Conservation (phyloP, 2,888 invertebrate species). For the Tenthredo amoena region DNA sequence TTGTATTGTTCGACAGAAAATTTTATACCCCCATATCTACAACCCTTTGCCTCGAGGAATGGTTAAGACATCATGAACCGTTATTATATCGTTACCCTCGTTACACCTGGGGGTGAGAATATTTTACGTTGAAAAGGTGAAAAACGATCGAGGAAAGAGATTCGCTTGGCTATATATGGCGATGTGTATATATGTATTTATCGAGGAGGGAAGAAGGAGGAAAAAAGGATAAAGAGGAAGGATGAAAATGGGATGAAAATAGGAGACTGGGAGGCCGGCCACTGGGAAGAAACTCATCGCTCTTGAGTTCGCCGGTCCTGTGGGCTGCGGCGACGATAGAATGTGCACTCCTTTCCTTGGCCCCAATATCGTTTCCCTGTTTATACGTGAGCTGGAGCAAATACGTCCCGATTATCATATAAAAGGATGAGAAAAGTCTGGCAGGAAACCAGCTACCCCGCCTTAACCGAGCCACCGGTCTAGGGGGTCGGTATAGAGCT, state of each 20-base stretch:
- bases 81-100: background rate
- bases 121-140: background rate
- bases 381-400: conserved; percentile 72
- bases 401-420: conserved; percentile 76
- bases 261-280: conserved; percentile 29
- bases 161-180: background rate
- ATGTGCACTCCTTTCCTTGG: conserved; percentile 55
- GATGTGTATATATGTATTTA: background rate
- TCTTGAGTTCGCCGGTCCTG: background rate
- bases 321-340: background rate
- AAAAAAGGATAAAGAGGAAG: conserved; percentile 14
- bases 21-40: background rate
- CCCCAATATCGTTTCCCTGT: conserved; percentile 69
- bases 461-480: background rate
- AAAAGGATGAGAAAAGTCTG: conserved; percentile 67
- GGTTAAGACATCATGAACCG: background rate
- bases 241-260: conserved; percentile 56
- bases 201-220: background rate
- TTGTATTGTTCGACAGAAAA: background rate
- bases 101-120: background rate
- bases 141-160: background rate
- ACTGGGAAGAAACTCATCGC: conserved; percentile 31
- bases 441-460: conserved; percentile 17
- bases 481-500: background rate
- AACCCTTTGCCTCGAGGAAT: too few relatives aligned